A percentile compares a stretch with the other conserved stretches of the same genome.
Conservation (phyloP, 1,140 invertebrate genomes). For the Drosophila micromelanica region DNA sequence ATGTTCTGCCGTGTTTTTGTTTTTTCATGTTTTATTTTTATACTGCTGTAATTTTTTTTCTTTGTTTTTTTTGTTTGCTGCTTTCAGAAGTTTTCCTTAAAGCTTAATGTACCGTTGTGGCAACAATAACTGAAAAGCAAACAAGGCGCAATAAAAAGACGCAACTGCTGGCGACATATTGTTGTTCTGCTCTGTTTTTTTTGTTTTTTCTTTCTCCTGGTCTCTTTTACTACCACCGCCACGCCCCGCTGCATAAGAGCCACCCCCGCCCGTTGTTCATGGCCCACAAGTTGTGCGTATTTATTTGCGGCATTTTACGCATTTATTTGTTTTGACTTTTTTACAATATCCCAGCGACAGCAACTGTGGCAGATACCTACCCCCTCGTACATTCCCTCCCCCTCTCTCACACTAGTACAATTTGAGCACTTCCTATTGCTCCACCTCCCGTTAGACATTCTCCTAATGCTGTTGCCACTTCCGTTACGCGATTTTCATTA, state of each 20-base stretch:
- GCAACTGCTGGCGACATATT: slow-evolving; percentile 80
- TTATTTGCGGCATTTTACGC: slow-evolving; percentile 83
- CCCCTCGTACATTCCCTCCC: neutral
- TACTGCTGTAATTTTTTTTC: slow-evolving; percentile 4
- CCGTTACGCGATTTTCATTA: slow-evolving; percentile 83
- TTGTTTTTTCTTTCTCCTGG: neutral
- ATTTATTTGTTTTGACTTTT: slow-evolving; percentile 81
- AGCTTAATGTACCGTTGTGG: slow-evolving; percentile 80
- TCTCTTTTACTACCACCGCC: slow-evolving; percentile 4
- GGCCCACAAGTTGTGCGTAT: slow-evolving; percentile 57
- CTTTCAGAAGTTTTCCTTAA: slow-evolving; percentile 58
- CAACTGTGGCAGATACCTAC: slow-evolving; percentile 33
- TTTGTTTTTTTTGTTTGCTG: slow-evolving; percentile 13
- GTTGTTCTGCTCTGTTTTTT: slow-evolving; percentile 28
- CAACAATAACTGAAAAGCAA: slow-evolving; percentile 71
- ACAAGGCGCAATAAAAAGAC: slow-evolving; percentile 58
- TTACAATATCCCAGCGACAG: slow-evolving; percentile 34
- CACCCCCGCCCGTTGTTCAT: neutral
- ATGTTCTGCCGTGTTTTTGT: slow-evolving; percentile 45
- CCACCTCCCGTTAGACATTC: slow-evolving; percentile 4
- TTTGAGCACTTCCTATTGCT: slow-evolving; percentile 43
- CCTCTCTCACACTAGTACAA: slow-evolving; percentile 15
- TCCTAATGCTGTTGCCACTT: slow-evolving; percentile 76
- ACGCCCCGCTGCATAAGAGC: slow-evolving; percentile 4
- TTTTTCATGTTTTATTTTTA: slow-evolving; percentile 31